Conservation (phyloP, 2,113 vertebrate species). For the Paratilapia polleni region DNA sequence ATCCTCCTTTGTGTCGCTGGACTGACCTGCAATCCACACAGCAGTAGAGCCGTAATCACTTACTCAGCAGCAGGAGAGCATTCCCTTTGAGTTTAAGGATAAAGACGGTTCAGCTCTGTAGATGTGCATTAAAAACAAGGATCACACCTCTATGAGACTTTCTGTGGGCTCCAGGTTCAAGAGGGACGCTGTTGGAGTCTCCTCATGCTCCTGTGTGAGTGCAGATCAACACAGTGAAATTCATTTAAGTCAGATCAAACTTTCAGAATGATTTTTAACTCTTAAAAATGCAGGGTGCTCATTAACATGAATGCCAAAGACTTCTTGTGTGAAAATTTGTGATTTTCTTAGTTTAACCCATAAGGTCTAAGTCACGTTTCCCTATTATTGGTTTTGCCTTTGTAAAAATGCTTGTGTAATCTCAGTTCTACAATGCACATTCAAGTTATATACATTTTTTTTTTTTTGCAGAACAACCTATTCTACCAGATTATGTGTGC, state of each 20-base stretch:
- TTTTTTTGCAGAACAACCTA: background rate
- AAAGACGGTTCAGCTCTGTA: background rate
- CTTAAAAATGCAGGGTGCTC: background rate
- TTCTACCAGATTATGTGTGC: background rate
- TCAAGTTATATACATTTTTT: background rate
- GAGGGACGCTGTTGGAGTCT: constrained; percentile 79
- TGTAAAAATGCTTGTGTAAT: background rate
- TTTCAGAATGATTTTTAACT: background rate
- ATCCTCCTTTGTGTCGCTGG: constrained; percentile 85
- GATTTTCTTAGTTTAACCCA: background rate
- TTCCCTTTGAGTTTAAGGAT: background rate
- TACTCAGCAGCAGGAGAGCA: background rate
- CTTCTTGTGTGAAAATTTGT: background rate
- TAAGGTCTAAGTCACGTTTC: background rate
- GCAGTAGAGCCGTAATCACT: constrained; percentile 6
- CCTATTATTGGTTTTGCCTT: background rate
- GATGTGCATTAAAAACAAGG: background rate
- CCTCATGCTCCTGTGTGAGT: constrained; percentile 83
- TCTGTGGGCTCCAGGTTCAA: constrained; percentile 84
- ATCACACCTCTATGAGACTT: constrained; percentile 82
- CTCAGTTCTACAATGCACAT: background rate
- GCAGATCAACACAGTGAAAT: constrained; percentile 10
- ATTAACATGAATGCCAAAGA: background rate
- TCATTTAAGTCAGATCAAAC: background rate
- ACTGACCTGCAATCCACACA: constrained; percentile 77